These are phyloP conservation scores for Nezara viridula DNA, from an alignment of 2,888 invertebrate species.

Conservation along the genomic window DNA sequence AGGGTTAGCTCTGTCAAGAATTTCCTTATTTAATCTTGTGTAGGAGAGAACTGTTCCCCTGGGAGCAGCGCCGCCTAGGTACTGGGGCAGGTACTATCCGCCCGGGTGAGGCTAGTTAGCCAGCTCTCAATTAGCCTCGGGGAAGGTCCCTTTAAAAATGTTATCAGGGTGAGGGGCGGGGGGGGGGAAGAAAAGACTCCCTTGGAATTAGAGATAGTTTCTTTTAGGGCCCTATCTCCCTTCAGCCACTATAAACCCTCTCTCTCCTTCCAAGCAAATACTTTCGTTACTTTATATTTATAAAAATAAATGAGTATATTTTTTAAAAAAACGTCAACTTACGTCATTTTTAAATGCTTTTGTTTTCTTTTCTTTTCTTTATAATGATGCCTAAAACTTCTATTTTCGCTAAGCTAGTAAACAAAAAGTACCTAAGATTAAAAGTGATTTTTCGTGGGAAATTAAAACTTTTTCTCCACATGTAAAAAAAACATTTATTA, in stretches of 20 bases:
- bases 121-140: constrained; percentile 32
- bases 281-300: neutral
- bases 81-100: neutral
- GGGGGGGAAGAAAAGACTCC: too few species aligned
- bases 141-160: constrained; percentile 13
- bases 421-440: too few species aligned
- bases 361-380: too few species aligned
- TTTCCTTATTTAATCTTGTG: neutral
- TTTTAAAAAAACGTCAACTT: too few species aligned
- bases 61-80: neutral
- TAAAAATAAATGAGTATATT: too few species aligned
- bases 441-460: too few species aligned
- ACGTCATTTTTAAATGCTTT: too few species aligned
- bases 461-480: too few species aligned
- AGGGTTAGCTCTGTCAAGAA: neutral
- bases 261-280: neutral
- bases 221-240: constrained; percentile 17
- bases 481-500: too few species aligned
- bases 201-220: constrained; percentile 37
- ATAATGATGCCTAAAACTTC: too few species aligned
- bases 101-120: neutral
- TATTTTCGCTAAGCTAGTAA: too few species aligned
- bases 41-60: neutral
- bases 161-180: neutral
- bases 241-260: neutral